Evolutionary conservation across 2,888 invertebrate species (phyloP), one percentile per base, ranked within the genome.

Genomic region (Fissipunctia ypsillon): DNA sequence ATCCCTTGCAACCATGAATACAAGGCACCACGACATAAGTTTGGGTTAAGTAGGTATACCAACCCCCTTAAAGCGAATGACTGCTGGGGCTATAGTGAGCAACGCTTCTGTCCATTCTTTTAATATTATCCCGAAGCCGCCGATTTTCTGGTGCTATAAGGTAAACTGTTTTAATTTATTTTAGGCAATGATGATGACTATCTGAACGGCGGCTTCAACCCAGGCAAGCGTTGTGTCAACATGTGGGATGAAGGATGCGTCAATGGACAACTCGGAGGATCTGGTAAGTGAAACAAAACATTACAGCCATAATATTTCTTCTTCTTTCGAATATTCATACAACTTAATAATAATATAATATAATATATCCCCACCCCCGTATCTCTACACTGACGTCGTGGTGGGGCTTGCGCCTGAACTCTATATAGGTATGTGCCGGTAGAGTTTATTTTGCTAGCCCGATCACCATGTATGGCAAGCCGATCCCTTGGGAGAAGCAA

Each of bases 231-330:
- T 0, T 96, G 96, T 76, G 92, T 94, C 72, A 95, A 95, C 86
- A 91, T 96, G 92, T 96, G 96, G 93, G 97, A 96, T 81, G 97
- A 96, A 10, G 96, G 96, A 0, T 97, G 97, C 80, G 89, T 93
- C 70, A 96, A 96, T 79, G 96, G 95, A 48, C 95, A 94, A 75
- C 87, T 96, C 0, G 88, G 91, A 3, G 96, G 96, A 19, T 91
- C 96, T 56, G 96, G 96, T 93, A 84, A 84, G 7, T 54, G 52
- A 52, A 25, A 52, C 16, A 7, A 28, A 50, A n/a, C 12, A 50
- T n/a, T 48, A 48, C 38, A 38, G 38, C 38, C 38, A 38, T 38
- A 38, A 38, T 7, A 38, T 38, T 9, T 38, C 10, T 9, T 38
- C 38, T 38, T 38, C 38, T 38, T 9, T 31, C 31, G 31, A 31